A percentile compares a stretch with the other conserved stretches of the same genome.
These are phyloP conservation scores for Trichechus manatus DNA, from an alignment of 2,113 vertebrate species.

Conservation along the genomic window DNA sequence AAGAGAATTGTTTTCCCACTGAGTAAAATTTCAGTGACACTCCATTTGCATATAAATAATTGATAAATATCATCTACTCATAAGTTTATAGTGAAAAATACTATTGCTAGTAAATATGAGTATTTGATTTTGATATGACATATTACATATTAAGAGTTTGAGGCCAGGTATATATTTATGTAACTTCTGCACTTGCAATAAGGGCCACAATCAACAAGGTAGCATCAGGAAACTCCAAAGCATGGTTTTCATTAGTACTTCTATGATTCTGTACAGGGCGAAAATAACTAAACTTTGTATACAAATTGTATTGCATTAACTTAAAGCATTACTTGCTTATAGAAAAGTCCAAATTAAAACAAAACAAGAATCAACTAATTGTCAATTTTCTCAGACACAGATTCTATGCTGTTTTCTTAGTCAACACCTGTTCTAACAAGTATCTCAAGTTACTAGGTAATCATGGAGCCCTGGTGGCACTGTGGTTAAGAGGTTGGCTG, in stretches of 20 bases:
- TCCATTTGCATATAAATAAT: neutral
- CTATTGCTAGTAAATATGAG: neutral
- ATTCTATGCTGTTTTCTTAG: neutral
- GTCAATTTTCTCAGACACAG: neutral
- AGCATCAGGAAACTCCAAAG: neutral
- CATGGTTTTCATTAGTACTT: constrained; percentile 3
- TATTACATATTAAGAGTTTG: neutral
- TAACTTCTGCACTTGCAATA: neutral
- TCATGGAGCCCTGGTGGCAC: no score
- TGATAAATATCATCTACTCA: neutral
- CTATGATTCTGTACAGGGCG: neutral
- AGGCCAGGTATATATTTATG: neutral
- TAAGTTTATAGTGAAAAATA: constrained; percentile 48
- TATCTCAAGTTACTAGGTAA: constrained; percentile 18
- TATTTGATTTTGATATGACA: neutral
- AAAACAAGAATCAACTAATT: neutral
- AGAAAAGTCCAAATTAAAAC: constrained; percentile 36
- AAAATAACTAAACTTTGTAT: neutral
- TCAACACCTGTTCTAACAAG: neutral
- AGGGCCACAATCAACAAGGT: neutral
- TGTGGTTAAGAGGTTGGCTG: no score
- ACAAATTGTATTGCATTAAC: neutral
- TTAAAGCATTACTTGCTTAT: neutral
- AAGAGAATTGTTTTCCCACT: neutral
- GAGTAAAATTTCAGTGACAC: constrained; percentile 4